Conservation (phyloP, 2,113 vertebrate species). For the Rousettus leschenaultii region DNA sequence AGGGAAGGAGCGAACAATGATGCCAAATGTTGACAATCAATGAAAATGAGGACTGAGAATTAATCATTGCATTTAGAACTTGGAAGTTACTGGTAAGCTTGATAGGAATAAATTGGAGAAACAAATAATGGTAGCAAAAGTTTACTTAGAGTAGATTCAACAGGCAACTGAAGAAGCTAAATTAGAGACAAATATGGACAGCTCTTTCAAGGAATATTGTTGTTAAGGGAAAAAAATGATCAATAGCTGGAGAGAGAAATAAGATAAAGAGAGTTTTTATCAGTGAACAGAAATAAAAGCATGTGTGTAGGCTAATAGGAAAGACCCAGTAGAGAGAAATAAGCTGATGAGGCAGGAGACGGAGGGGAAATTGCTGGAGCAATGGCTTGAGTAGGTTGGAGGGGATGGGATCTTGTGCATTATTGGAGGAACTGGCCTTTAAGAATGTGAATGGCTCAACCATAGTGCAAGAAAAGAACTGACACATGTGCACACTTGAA, state of each 20-base stretch:
- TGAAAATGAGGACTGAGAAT: background rate
- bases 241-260: background rate
- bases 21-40: background rate
- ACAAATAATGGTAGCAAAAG: background rate
- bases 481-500: too few relatives aligned
- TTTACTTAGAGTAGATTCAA: background rate
- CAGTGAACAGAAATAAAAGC: background rate
- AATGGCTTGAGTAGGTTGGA: background rate
- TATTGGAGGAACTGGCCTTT: background rate
- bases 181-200: background rate
- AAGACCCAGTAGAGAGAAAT: background rate
- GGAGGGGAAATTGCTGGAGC: background rate
- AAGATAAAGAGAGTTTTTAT: background rate
- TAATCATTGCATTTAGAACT: background rate
- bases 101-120: background rate
- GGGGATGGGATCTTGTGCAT: background rate
- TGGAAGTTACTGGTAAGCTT: background rate
- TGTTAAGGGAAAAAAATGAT: constrained; percentile 2
- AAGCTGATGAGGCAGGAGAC: background rate
- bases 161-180: background rate
- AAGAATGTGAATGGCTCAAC: background rate
- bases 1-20: background rate
- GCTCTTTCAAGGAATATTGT: background rate
- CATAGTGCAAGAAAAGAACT: background rate
- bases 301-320: background rate